Percentiles rank a stretch among this genome's conserved stretches.
Evolutionary conservation across 2,113 vertebrate genomes (phyloP).

Genomic region (Notechis scutatus): DNA sequence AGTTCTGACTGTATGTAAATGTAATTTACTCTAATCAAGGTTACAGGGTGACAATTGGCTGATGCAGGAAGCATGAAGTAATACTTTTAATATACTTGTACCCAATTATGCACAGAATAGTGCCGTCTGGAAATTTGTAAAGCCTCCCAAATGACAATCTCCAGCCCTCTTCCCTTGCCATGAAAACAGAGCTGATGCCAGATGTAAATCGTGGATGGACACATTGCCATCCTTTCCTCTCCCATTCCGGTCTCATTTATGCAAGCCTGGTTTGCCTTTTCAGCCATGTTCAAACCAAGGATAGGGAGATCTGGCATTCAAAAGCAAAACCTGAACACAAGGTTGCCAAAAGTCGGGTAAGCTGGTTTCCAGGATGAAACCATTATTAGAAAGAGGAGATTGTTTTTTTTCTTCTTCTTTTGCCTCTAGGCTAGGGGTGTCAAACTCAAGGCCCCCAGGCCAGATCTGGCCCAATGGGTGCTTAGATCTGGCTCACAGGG

Average conservation of each 20-base stretch:
- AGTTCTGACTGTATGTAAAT: not conserved
- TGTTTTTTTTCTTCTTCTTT: not conserved
- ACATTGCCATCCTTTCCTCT: too few species aligned
- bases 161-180: not conserved
- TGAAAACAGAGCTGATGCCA: not conserved
- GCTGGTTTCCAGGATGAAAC: not conserved
- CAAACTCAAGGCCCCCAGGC: too few species aligned
- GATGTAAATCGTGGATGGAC: too few species aligned
- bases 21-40: not conserved
- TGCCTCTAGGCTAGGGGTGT: not conserved
- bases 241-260: not conserved
- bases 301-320: not conserved
- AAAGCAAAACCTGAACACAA: not conserved
- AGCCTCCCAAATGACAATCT: not conserved
- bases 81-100: not conserved
- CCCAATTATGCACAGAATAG: not conserved
- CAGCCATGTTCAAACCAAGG: not conserved
- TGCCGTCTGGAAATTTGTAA: not conserved
- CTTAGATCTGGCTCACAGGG: too few species aligned
- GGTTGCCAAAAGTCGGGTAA: not conserved
- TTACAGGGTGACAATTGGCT: not conserved
- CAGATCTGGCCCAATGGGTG: too few species aligned
- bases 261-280: not conserved
- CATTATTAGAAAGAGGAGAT: not conserved
- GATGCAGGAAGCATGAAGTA: not conserved